Percentiles rank a stretch among this genome's conserved stretches.
Conservation (phyloP, 2,888 invertebrate genomes). For the Microctonus brassicae region DNA sequence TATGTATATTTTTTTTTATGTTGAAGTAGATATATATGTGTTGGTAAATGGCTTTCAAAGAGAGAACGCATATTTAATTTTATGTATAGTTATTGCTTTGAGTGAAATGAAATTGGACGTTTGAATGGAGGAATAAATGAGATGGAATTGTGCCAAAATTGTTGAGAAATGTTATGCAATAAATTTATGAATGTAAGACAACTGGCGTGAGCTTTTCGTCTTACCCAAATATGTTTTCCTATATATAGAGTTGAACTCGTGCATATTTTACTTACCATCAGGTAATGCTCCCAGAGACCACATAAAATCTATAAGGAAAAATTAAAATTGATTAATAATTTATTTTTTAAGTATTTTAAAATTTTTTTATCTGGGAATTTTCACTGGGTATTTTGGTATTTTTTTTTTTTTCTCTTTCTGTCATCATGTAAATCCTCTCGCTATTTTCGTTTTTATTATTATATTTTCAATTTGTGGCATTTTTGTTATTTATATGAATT, state of each 20-base stretch:
- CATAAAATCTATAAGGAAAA: constrained; percentile 94
- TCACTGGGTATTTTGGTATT: constrained; percentile 1
- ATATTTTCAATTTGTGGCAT: not conserved
- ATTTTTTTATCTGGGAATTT: constrained; percentile 12
- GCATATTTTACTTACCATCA: constrained; percentile 84
- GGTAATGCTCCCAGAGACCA: constrained; percentile 98
- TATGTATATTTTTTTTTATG: too few relatives aligned
- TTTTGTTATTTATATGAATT: constrained; percentile 10
- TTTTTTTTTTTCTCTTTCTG: constrained; percentile 23
- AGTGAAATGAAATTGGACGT: not conserved
- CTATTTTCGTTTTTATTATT: constrained; percentile 2
- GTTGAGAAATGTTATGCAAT: constrained; percentile 14
- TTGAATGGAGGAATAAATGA: constrained; percentile 15
- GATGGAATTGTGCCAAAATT: constrained; percentile 11
- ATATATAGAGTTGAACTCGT: constrained; percentile 6
- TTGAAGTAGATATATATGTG: too few relatives aligned
- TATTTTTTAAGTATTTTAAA: constrained; percentile 20
- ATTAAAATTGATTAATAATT: constrained; percentile 63
- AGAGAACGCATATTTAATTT: not conserved
- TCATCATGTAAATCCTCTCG: constrained; percentile 10
- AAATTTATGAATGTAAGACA: not conserved
- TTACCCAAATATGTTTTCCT: constrained; percentile 10
- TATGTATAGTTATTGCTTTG: not conserved
- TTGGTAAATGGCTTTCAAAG: not conserved
- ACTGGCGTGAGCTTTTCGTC: constrained; percentile 5